These are phyloP conservation scores for Ectropis grisescens DNA, from an alignment of 1,140 invertebrate species.

Conservation along the genomic window DNA sequence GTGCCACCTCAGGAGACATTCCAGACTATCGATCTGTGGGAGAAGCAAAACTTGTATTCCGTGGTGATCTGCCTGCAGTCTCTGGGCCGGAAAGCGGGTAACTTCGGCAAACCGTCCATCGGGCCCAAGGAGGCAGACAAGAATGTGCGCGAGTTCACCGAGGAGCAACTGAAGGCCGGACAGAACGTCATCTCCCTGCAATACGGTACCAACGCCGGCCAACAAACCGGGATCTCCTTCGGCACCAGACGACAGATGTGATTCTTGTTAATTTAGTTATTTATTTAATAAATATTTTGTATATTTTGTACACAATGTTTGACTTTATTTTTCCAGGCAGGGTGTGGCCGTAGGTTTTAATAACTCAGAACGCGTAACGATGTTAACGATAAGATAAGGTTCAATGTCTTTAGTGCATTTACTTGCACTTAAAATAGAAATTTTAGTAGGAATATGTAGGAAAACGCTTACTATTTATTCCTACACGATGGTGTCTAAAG, in stretches of 20 bases:
- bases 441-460: no score
- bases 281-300: slow-evolving; percentile 38
- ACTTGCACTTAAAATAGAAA: no score
- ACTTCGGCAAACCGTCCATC: slow-evolving; percentile 89
- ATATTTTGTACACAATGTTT: slow-evolving; percentile 24
- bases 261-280: slow-evolving; percentile 22
- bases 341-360: slow-evolving; percentile 14
- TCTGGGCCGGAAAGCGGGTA: slow-evolving; percentile 92
- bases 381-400: no score
- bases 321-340: slow-evolving; percentile 18
- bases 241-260: slow-evolving; percentile 95
- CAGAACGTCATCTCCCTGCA: slow-evolving; percentile 93
- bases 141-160: slow-evolving; percentile 88
- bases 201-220: slow-evolving; percentile 95
- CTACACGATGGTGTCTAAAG: no score
- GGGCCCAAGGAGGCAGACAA: slow-evolving; percentile 94
- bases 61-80: slow-evolving; percentile 96
- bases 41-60: slow-evolving; percentile 95
- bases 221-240: slow-evolving; percentile 93
- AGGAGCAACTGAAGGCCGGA: slow-evolving; percentile 92
- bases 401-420: no score
- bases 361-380: no score
- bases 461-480: no score
- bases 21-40: slow-evolving; percentile 97
- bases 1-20: slow-evolving; percentile 97